These are phyloP conservation scores for Artibeus jamaicensis DNA, from an alignment of 2,797 vertebrate genomes.

Conservation along the genomic window DNA sequence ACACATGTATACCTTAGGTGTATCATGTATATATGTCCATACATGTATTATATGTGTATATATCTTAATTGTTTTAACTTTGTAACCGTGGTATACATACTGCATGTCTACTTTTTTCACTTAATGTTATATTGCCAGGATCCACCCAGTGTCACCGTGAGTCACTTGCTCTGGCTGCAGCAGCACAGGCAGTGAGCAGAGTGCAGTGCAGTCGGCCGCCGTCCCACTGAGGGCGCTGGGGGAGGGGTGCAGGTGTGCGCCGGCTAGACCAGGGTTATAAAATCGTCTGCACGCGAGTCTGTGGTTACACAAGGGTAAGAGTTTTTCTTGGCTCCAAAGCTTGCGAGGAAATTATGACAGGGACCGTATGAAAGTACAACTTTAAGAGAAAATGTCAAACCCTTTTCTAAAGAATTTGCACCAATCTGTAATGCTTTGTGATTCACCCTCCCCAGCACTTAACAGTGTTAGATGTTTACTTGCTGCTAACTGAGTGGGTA, in stretches of 20 bases:
- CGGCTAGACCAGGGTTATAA: background rate
- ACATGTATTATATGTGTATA: background rate
- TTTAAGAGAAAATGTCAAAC: background rate
- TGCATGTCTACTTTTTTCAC: background rate
- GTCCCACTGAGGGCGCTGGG: background rate
- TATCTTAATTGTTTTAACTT: background rate
- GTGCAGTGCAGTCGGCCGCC: rapidly evolving
- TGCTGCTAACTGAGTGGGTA: background rate
- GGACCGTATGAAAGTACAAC: background rate
- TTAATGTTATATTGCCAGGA: background rate
- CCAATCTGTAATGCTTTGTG: background rate
- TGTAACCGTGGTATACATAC: background rate
- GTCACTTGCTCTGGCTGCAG: background rate
- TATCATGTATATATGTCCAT: background rate
- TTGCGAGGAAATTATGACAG: background rate
- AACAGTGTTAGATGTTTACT: background rate
- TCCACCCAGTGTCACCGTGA: background rate
- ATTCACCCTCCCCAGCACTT: background rate
- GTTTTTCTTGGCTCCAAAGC: background rate
- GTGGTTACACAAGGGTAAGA: background rate
- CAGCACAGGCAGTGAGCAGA: background rate
- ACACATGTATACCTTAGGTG: background rate
- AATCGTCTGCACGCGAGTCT: background rate
- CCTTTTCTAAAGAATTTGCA: background rate
- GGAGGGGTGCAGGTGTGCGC: background rate